phyloP scores from a whole-genome alignment of 2,797 vertebrate species.

The Sebastes taczanowskii region DNA sequence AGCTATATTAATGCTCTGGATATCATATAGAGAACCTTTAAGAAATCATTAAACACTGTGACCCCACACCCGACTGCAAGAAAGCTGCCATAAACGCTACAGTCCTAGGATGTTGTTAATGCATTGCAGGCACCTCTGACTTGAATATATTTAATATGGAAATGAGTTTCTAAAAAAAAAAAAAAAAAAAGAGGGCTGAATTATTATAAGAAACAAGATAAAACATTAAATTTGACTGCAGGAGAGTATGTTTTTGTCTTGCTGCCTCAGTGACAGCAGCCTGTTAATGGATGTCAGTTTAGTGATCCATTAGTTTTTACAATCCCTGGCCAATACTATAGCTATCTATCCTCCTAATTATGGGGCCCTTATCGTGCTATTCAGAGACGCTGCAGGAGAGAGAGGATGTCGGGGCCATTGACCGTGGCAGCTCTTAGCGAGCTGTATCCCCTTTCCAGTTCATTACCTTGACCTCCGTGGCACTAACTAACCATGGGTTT shows the following conservation, averaged over 20 bases:
- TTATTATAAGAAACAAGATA: not conserved
- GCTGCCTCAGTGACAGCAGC: not conserved
- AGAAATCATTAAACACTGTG: not conserved
- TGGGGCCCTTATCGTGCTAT: conserved; percentile 53
- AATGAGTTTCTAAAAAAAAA: conserved; percentile 4
- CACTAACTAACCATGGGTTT: conserved; percentile 17
- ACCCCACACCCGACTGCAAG: not conserved
- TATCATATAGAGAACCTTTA: not conserved
- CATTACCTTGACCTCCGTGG: conserved; percentile 61
- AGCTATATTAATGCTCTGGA: too few species aligned
- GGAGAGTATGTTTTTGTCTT: not conserved
- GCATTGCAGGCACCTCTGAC: not conserved
- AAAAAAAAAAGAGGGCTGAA: not conserved
- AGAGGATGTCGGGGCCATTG: conserved; percentile 69
- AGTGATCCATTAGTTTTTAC: conserved; percentile 61
- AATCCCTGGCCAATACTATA: conserved; percentile 29
- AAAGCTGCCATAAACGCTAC: not conserved
- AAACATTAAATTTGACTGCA: not conserved
- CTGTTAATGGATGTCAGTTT: conserved; percentile 39
- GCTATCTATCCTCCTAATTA: conserved; percentile 59
- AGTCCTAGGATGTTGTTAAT: conserved; percentile 1
- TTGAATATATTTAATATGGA: conserved; percentile 26
- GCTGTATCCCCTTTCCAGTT: conserved; percentile 57
- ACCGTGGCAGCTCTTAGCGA: conserved; percentile 57
- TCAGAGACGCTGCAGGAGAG: conserved; percentile 41